Evolutionary conservation across 1,140 invertebrate genomes (phyloP).

Genomic region (Theocolax elegans): DNA sequence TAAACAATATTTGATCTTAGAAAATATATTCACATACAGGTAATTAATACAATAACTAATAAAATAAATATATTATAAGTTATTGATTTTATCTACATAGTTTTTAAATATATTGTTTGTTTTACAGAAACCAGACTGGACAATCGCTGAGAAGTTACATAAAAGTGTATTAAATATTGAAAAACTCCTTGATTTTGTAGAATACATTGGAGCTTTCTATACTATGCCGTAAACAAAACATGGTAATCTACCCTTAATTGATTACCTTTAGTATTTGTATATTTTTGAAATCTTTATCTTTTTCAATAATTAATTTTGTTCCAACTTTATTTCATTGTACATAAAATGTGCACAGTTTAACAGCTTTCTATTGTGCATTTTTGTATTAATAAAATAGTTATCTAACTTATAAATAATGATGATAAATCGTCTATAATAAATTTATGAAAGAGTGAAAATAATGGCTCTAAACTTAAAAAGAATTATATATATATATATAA

Average conservation of each 20-base stretch:
- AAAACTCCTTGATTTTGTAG: slow-evolving; percentile 33
- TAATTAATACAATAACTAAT: background rate
- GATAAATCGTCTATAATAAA: background rate
- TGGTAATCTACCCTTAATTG: slow-evolving; percentile 11
- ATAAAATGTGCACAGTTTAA: slow-evolving; percentile 4
- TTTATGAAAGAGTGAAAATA: background rate
- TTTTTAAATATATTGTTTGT: too few species aligned
- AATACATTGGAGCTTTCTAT: slow-evolving; percentile 41
- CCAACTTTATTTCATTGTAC: slow-evolving; percentile 22
- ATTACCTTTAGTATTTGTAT: background rate
- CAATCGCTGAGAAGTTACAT: slow-evolving; percentile 22
- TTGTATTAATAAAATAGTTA: background rate
- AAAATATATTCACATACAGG: slow-evolving; percentile 20
- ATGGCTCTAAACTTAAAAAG: background rate
- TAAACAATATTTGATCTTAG: slow-evolving; percentile 14
- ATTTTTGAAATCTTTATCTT: slow-evolving; percentile 24
- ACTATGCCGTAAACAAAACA: slow-evolving; percentile 36
- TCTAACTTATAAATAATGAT: background rate
- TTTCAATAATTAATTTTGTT: slow-evolving; percentile 8
- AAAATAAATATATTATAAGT: background rate
- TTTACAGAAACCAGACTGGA: slow-evolving; percentile 25
- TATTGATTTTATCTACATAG: background rate
- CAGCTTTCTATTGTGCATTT: slow-evolving; percentile 16
- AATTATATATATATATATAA: background rate
- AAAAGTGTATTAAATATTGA: slow-evolving; percentile 19